Conservation (phyloP, 2,797 vertebrate genomes). For the Poeciliopsis turneri region DNA sequence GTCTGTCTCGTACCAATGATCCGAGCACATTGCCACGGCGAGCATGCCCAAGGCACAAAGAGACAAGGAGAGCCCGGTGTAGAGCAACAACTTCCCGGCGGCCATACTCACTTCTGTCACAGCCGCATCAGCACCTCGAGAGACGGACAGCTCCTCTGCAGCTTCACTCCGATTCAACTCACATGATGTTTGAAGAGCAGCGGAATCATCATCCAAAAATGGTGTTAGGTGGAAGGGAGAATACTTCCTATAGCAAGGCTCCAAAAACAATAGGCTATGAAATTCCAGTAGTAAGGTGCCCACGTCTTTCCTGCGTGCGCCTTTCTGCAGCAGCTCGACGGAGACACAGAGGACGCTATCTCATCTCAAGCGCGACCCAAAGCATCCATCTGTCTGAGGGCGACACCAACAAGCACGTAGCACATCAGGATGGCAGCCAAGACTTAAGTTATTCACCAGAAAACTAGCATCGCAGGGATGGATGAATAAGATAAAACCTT, state of each 20-base stretch:
- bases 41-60: slow-evolving; percentile 98
- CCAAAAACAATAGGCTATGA: neutral
- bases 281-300: slow-evolving; percentile 25
- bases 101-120: slow-evolving; percentile 86
- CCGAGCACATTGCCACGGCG: slow-evolving; percentile 97
- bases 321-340: slow-evolving; percentile 57
- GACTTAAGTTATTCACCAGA: neutral
- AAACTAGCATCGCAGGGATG: neutral
- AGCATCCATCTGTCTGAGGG: slow-evolving; percentile 61
- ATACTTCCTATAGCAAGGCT: neutral
- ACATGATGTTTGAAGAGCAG: slow-evolving; percentile 67
- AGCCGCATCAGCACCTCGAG: slow-evolving; percentile 83
- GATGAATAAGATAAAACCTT: neutral
- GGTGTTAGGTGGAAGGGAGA: neutral
- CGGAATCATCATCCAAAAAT: slow-evolving; percentile 44
- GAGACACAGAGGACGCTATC: slow-evolving; percentile 62
- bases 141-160: slow-evolving; percentile 78
- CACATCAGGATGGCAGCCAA: neutral
- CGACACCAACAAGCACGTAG: slow-evolving; percentile 27
- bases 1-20: slow-evolving; percentile 99
- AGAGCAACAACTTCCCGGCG: slow-evolving; percentile 97
- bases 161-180: slow-evolving; percentile 65
- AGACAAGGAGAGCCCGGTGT: slow-evolving; percentile 95
- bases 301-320: slow-evolving; percentile 36
- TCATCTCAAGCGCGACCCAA: slow-evolving; percentile 56